Percentiles rank a stretch among this genome's conserved stretches.
Conservation (phyloP, 2,888 invertebrate species). For the Cristatella mucedo region DNA sequence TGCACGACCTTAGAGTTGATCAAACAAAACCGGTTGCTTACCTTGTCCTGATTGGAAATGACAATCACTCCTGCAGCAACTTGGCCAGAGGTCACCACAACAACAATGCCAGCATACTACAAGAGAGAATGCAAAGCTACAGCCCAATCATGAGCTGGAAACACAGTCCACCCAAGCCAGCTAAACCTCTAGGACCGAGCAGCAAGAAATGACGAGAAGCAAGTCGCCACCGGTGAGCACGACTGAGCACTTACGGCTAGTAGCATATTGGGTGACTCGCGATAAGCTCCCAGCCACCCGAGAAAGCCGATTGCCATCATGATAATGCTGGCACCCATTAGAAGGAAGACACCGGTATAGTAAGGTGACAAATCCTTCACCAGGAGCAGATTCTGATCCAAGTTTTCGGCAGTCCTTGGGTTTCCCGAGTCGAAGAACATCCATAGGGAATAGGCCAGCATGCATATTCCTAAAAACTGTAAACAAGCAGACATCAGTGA, state of each 20-base stretch:
- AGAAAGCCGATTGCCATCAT: neutral
- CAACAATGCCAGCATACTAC: no score
- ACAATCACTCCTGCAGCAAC: no score
- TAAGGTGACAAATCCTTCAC: neutral
- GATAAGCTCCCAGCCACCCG: constrained; percentile 5
- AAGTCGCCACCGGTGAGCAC: no score
- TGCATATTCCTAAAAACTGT: constrained; percentile 5
- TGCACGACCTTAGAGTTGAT: no score
- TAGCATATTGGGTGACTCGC: constrained; percentile 2
- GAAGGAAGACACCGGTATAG: constrained; percentile 2
- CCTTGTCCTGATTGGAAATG: no score
- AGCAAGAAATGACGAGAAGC: no score
- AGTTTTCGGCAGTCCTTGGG: constrained; percentile 5
- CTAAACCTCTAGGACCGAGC: no score
- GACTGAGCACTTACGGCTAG: constrained; percentile 3
- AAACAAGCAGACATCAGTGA: neutral
- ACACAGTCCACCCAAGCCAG: no score
- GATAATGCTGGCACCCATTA: constrained; percentile 3
- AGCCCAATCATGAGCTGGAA: no score
- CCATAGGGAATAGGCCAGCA: constrained; percentile 6
- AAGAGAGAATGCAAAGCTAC: no score
- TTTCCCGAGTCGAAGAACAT: constrained; percentile 5
- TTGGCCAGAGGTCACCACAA: no score
- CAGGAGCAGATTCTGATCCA: constrained; percentile 5
- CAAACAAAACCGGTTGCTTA: no score